Evolutionary conservation across 2,797 vertebrate species (phyloP), one percentile per base, ranked within the genome.

Genomic region (Phrynocephalus guinanensis): DNA sequence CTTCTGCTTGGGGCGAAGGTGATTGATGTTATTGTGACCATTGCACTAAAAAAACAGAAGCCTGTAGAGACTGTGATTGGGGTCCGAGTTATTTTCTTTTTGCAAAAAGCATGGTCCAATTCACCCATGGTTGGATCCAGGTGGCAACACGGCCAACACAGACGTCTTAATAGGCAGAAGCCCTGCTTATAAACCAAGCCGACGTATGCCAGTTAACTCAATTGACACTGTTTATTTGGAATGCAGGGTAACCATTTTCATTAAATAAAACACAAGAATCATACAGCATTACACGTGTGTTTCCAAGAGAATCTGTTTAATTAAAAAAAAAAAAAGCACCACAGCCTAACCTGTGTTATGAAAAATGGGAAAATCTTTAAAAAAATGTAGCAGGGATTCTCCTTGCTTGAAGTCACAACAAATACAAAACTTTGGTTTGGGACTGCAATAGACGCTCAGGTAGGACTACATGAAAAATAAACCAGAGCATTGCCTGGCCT

Each of bases 201-300:
- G 77, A 78, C 24, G 83, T 90, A 60, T 26, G 38, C 38, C 15
- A 22, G 89, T 85, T 76, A 18, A 87, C 90, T 92, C 79, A 90
- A 66, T 60, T 92, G 89, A 89, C 4, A 13, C 24, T 50, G 86
- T 95, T 95, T 95, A 95, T 94, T 93, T 88, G 77, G 87, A 93
- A 89, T 85, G 84, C 48, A 90, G 52, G 81, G 2, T 22, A 84
- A 91, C 89, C 93, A 82, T 91, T 92, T 91, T 60, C 90, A 89
- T 76, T 77, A 82, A 88, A 91, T 60, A 83, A 76, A 13, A 22
- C 50, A 83, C 28, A 84, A 88, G 16, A 5, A 79, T 48, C 72
- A 85, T 76, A 71, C 52, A 68, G 2, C n/a, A 72, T 80, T 52
- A 91, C 0, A 60, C 92, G n/a, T 82, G 33, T 4, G 67, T 90